phyloP scores from a whole-genome alignment of 1,140 invertebrate species.

The Bathynomus jamesi region DNA sequence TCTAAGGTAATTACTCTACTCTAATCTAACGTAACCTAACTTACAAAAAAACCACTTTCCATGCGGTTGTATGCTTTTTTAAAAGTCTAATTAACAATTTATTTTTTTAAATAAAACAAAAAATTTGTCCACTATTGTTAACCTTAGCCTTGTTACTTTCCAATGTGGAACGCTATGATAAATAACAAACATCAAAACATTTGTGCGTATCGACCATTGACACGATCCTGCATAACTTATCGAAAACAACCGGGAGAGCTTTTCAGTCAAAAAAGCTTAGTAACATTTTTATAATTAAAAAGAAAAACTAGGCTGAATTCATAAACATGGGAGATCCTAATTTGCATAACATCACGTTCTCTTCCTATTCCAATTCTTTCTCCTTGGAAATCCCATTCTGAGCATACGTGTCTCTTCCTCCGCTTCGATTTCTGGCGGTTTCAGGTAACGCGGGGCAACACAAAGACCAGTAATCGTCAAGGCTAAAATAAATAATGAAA shows the following conservation, averaged over 20 bases:
- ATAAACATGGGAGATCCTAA: neutral
- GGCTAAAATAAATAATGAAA: slow-evolving; percentile 8
- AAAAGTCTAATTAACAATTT: too few relatives aligned
- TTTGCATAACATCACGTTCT: slow-evolving; percentile 11
- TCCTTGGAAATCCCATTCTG: slow-evolving; percentile 5
- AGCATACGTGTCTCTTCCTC: slow-evolving; percentile 14
- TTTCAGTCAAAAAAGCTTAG: neutral
- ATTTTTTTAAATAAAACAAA: too few relatives aligned
- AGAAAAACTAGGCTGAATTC: neutral
- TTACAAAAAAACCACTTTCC: too few relatives aligned
- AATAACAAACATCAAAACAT: neutral
- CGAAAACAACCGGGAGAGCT: neutral
- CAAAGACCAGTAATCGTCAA: slow-evolving; percentile 5
- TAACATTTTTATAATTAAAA: neutral
- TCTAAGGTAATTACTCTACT: too few relatives aligned
- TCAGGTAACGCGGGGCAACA: slow-evolving; percentile 6
- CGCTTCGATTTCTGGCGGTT: slow-evolving; percentile 4
- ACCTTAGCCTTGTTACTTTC: too few relatives aligned
- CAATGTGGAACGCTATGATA: too few relatives aligned
- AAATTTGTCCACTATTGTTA: too few relatives aligned
- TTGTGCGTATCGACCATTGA: neutral
- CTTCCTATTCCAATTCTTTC: slow-evolving; percentile 21
- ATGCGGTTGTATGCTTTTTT: too few relatives aligned
- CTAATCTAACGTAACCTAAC: too few relatives aligned
- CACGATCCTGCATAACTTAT: neutral